Percentiles rank a stretch among this genome's conserved stretches.
Conservation (phyloP, 1,140 invertebrate species). For the Proctacanthus coquilletti region DNA sequence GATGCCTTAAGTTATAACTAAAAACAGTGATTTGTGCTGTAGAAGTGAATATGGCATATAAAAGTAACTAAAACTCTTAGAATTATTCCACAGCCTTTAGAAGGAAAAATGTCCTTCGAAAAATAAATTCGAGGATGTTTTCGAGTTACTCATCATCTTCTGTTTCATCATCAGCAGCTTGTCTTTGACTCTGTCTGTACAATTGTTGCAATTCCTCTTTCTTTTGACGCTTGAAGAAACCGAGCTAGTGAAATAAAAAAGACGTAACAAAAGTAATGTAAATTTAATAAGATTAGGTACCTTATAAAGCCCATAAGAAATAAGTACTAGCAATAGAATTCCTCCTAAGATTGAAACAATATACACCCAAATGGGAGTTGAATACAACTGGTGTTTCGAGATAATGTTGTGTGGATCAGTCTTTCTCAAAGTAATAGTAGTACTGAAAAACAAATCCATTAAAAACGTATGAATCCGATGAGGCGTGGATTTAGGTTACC, state of each 20-base stretch:
- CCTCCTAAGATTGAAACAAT: slow-evolving; percentile 21
- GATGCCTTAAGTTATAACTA: no score
- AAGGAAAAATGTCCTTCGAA: no score
- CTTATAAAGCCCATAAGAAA: slow-evolving; percentile 23
- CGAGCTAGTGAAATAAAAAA: slow-evolving; percentile 9
- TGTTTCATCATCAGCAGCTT: background rate
- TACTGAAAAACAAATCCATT: background rate
- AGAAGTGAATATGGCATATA: no score
- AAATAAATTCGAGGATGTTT: no score
- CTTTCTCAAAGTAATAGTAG: slow-evolving; percentile 11
- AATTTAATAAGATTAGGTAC: slow-evolving; percentile 8
- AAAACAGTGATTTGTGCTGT: no score
- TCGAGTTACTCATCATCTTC: no score
- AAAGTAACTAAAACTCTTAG: no score
- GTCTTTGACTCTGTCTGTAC: slow-evolving; percentile 1
- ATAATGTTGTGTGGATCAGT: slow-evolving; percentile 25
- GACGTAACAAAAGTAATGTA: background rate
- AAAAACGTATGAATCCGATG: background rate
- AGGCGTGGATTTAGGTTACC: slow-evolving; percentile 5
- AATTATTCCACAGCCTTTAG: no score
- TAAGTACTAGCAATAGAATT: slow-evolving; percentile 15
- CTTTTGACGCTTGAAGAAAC: slow-evolving; percentile 24
- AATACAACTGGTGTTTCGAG: slow-evolving; percentile 18
- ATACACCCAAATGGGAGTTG: slow-evolving; percentile 18
- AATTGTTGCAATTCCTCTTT: slow-evolving; percentile 18